A percentile compares a stretch with the other conserved stretches of the same genome.
phyloP scores from a whole-genome alignment of 2,888 invertebrate genomes.

The Acanthococcus lagerstroemiae region DNA sequence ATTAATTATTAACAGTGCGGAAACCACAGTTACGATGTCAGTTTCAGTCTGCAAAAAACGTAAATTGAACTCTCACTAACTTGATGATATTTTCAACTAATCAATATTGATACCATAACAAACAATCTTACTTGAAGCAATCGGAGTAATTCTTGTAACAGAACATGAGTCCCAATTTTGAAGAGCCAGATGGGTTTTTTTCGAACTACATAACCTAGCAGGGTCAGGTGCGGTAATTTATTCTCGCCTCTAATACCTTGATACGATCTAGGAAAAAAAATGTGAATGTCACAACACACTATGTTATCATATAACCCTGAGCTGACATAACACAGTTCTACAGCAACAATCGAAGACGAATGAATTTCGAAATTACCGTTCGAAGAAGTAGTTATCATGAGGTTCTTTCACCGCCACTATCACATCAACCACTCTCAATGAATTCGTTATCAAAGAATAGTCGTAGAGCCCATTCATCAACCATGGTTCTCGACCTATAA shows the following conservation, averaged over 20 bases:
- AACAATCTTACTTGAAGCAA: slow-evolving; percentile 55
- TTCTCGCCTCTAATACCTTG: slow-evolving; percentile 40
- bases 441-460: slow-evolving; percentile 71
- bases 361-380: slow-evolving; percentile 44
- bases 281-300: neutral
- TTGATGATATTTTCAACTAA: neutral
- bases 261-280: slow-evolving; percentile 37
- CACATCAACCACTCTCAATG: slow-evolving; percentile 66
- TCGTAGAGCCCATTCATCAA: slow-evolving; percentile 72
- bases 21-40: slow-evolving; percentile 70
- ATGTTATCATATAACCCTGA: no score
- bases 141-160: slow-evolving; percentile 68
- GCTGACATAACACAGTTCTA: neutral
- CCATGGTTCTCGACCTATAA: slow-evolving; percentile 66
- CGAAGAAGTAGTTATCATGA: slow-evolving; percentile 75
- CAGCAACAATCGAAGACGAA: neutral
- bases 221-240: slow-evolving; percentile 58
- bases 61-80: no score
- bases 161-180: slow-evolving; percentile 60
- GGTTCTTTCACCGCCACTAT: slow-evolving; percentile 72
- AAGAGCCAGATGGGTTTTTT: slow-evolving; percentile 82
- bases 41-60: slow-evolving; percentile 54
- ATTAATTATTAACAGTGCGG: slow-evolving; percentile 73
- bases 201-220: slow-evolving; percentile 71
- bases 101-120: neutral